Evolutionary conservation across 1,140 invertebrate species (phyloP).

Genomic region (Zophobas morio): DNA sequence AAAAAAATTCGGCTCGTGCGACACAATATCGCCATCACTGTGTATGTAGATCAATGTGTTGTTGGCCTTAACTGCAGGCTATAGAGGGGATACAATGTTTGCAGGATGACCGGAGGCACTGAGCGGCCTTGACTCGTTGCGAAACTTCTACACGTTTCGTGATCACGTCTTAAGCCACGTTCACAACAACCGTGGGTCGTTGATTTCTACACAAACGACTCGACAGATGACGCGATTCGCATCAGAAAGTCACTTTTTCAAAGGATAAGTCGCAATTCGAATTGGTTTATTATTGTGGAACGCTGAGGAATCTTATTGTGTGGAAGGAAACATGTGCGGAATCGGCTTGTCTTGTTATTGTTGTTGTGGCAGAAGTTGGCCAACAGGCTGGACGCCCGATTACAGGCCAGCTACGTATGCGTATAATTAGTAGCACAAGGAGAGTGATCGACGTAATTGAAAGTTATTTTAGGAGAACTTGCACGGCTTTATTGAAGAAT

Average conservation of each 20-base stretch:
- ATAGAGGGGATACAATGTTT: constrained; percentile 42
- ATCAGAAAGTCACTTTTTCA: constrained; percentile 17
- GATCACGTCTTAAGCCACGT: constrained; percentile 34
- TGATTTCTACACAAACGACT: constrained; percentile 21
- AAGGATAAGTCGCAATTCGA: constrained; percentile 13
- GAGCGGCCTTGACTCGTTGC: constrained; percentile 59
- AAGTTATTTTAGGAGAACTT: too few species aligned
- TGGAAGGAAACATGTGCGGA: too few species aligned
- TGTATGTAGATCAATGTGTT: constrained; percentile 57
- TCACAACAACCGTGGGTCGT: constrained; percentile 33
- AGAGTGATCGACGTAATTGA: too few species aligned
- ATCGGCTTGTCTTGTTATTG: too few species aligned
- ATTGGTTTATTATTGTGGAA: constrained; percentile 5
- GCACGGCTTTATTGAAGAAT: too few species aligned
- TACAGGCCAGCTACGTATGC: too few species aligned
- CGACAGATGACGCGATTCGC: constrained; percentile 23
- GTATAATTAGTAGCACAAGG: too few species aligned
- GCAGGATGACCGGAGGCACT: constrained; percentile 57
- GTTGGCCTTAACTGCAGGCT: constrained; percentile 50
- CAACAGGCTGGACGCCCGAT: too few species aligned
- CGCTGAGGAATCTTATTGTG: constrained; percentile 23
- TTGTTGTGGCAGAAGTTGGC: too few species aligned
- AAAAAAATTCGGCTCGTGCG: constrained; percentile 13
- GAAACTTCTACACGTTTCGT: constrained; percentile 38
- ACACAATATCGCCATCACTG: constrained; percentile 45